These are phyloP conservation scores for Amblyraja radiata DNA, from an alignment of 2,797 vertebrate species.

Conservation along the genomic window DNA sequence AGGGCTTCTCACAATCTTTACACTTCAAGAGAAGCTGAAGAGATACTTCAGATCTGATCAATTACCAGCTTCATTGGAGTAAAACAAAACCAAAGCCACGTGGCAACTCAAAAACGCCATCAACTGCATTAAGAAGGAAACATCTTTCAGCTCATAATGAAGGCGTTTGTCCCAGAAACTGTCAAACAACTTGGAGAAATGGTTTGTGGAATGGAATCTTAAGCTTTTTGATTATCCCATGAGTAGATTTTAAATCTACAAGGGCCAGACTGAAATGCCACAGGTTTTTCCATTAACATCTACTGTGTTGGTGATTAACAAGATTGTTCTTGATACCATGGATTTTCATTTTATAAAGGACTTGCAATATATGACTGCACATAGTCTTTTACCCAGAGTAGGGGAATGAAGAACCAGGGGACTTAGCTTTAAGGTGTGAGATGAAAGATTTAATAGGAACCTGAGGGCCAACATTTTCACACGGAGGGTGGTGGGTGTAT, in stretches of 20 bases:
- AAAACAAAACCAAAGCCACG: background rate
- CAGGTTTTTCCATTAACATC: no score
- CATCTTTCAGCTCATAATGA: background rate
- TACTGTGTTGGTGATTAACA: background rate
- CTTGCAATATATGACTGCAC: background rate
- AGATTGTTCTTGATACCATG: background rate
- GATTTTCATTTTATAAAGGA: constrained; percentile 6
- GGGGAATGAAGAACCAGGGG: no score
- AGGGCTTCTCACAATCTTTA: no score
- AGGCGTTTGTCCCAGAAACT: background rate
- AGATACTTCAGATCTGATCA: background rate
- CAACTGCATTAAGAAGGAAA: background rate
- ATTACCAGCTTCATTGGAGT: background rate
- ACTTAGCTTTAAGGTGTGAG: no score
- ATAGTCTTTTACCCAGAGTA: no score
- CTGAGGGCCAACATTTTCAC: no score
- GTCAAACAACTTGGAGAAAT: background rate
- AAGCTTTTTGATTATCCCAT: background rate
- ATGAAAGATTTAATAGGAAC: no score
- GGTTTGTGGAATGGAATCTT: background rate
- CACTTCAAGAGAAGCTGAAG: background rate
- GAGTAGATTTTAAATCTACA: background rate
- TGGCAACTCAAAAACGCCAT: background rate
- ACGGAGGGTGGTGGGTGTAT: no score
- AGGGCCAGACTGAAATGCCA: background rate